Evolutionary conservation across 2,113 vertebrate species (phyloP).

Genomic region (Coryphaenoides rupestris): DNA sequence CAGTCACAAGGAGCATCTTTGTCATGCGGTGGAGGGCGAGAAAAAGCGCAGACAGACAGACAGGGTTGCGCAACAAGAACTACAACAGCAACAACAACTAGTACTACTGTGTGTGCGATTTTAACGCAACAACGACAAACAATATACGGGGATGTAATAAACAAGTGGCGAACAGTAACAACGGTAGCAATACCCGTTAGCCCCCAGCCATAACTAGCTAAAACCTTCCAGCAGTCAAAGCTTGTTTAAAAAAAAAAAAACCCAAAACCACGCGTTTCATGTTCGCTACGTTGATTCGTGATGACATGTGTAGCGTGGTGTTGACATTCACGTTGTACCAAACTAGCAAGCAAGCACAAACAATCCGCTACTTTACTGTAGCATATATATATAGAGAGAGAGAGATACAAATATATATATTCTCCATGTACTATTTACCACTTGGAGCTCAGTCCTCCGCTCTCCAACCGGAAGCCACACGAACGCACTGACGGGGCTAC

Average conservation of each 20-base stretch:
- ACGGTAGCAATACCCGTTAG: slow-evolving; percentile 23
- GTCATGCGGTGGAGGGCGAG: slow-evolving; percentile 56
- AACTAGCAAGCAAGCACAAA: too few species aligned
- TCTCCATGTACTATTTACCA: neutral
- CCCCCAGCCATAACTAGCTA: slow-evolving; percentile 39
- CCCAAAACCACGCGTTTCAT: slow-evolving; percentile 2
- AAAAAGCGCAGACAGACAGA: slow-evolving; percentile 17
- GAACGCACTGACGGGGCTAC: slow-evolving; percentile 37
- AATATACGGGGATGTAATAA: too few species aligned
- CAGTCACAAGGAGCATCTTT: slow-evolving; percentile 27
- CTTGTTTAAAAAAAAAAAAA: too few species aligned
- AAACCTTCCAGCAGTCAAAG: slow-evolving; percentile 28
- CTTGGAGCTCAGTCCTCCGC: slow-evolving; percentile 28
- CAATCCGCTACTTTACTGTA: neutral
- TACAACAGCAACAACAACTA: neutral
- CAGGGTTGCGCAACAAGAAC: slow-evolving; percentile 46
- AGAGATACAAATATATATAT: too few species aligned
- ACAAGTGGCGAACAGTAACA: too few species aligned
- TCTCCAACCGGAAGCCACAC: slow-evolving; percentile 63
- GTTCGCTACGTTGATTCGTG: slow-evolving; percentile 13
- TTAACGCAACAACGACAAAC: too few species aligned
- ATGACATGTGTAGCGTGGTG: neutral
- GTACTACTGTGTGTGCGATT: too few species aligned
- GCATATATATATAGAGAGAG: too few species aligned
- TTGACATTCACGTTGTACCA: neutral